Conservation (phyloP, 2,113 vertebrate species). For the Clarias magur region DNA sequence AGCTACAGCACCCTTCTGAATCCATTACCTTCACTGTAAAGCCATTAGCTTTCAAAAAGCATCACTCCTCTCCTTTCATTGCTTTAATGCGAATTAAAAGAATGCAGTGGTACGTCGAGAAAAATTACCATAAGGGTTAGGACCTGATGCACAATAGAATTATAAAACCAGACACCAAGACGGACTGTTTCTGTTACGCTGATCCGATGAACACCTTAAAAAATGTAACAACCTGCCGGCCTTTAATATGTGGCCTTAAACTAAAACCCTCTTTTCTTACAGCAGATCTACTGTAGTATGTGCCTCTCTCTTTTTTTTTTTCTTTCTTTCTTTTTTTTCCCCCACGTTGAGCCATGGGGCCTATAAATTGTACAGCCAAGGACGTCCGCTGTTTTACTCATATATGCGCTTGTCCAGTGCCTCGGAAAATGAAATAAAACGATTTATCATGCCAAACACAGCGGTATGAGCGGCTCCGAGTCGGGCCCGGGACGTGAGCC, state of each 20-base stretch:
- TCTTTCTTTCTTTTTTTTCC: conserved; percentile 12
- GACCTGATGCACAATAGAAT: conserved; percentile 67
- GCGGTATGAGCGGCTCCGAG: conserved; percentile 29
- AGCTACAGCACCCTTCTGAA: conserved; percentile 53
- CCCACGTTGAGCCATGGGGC: conserved; percentile 51
- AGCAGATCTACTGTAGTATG: conserved; percentile 30
- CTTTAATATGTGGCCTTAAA: conserved; percentile 40
- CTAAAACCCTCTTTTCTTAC: conserved; percentile 30
- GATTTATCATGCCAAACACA: conserved; percentile 72
- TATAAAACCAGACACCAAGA: conserved; percentile 49
- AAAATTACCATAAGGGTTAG: conserved; percentile 53
- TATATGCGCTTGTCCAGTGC: conserved; percentile 74
- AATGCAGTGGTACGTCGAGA: conserved; percentile 52
- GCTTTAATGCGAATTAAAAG: conserved; percentile 71
- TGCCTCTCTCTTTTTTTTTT: conserved; percentile 28
- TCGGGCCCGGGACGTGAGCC: conserved; percentile 48
- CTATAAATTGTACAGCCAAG: conserved; percentile 73
- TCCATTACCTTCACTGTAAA: conserved; percentile 52
- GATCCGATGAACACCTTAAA: conserved; percentile 68
- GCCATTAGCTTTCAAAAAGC: conserved; percentile 54
- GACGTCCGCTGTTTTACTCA: conserved; percentile 71
- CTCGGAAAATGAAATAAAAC: conserved; percentile 77
- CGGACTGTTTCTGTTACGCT: conserved; percentile 48
- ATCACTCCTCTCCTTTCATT: conserved; percentile 43
- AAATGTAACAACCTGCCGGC: conserved; percentile 34